A percentile compares a stretch with the other conserved stretches of the same genome.
phyloP scores from a whole-genome alignment of 2,113 vertebrate genomes.

The Pseudorhombus dupliciocellatus region DNA sequence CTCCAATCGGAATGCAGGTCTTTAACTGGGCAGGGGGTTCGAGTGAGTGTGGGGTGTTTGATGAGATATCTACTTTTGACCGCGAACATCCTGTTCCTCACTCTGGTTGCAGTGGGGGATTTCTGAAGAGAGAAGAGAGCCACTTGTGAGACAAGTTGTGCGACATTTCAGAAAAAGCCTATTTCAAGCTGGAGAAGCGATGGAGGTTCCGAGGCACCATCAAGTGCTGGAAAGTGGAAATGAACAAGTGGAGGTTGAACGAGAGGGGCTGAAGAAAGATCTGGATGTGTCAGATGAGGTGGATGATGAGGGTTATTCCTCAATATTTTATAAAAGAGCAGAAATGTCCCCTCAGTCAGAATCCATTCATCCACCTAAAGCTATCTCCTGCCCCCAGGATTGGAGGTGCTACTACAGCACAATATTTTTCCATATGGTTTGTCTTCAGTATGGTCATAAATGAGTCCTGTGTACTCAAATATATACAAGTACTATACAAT shows the following conservation, averaged over 20 bases:
- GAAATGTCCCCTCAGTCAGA: not conserved
- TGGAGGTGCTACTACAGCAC: no score
- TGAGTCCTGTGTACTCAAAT: no score
- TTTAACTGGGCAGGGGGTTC: not conserved
- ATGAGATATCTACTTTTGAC: conserved; percentile 33
- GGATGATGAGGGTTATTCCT: conserved; percentile 47
- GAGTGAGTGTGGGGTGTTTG: not conserved
- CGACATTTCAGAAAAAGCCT: not conserved
- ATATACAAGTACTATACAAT: no score
- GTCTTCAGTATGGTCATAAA: no score
- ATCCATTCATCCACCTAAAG: not conserved
- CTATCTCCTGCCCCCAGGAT: conserved; percentile 23
- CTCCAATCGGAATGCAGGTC: not conserved
- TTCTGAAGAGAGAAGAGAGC: not conserved
- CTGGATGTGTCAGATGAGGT: not conserved
- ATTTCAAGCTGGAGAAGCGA: not conserved
- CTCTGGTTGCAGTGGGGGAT: conserved; percentile 4
- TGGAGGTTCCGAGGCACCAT: not conserved
- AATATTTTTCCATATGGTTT: no score
- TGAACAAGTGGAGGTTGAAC: not conserved
- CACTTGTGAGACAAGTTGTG: not conserved
- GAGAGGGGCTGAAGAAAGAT: not conserved
- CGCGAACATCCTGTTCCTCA: conserved; percentile 55
- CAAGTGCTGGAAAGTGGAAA: not conserved
- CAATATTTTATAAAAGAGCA: not conserved